phyloP scores from a whole-genome alignment of 2,888 invertebrate species.

The Xestia xanthographa region DNA sequence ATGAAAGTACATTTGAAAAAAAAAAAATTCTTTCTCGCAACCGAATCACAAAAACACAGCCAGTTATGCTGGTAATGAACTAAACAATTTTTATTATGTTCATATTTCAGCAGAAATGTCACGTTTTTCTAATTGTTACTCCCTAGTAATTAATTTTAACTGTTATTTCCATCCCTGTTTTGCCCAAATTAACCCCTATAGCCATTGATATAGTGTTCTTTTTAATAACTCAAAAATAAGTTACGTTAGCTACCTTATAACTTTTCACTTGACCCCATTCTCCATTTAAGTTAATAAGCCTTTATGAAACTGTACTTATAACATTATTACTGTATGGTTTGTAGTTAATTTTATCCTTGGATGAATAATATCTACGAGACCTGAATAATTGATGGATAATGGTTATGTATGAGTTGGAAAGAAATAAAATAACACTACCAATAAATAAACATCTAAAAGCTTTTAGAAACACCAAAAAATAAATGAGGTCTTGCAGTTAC shows the following conservation, averaged over 20 bases:
- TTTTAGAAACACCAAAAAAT: neutral
- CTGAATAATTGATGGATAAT: slow-evolving; percentile 4
- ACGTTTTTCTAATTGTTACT: slow-evolving; percentile 36
- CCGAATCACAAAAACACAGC: neutral
- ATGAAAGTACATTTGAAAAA: too few species aligned
- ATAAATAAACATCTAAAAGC: neutral
- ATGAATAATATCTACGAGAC: neutral
- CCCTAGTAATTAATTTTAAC: slow-evolving; percentile 34
- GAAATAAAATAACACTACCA: neutral
- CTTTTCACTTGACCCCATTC: slow-evolving; percentile 31
- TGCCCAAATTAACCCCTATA: slow-evolving; percentile 15
- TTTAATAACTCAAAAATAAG: slow-evolving; percentile 18
- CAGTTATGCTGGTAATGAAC: slow-evolving; percentile 17
- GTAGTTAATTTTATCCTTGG: slow-evolving; percentile 17
- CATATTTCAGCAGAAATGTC: slow-evolving; percentile 39
- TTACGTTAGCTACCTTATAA: neutral
- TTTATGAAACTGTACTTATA: slow-evolving; percentile 5
- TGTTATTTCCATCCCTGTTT: slow-evolving; percentile 23
- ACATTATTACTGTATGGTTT: neutral
- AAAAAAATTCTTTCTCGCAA: too few species aligned
- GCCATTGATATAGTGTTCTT: slow-evolving; percentile 17
- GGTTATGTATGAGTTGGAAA: neutral
- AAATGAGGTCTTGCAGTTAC: neutral
- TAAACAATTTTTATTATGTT: slow-evolving; percentile 26
- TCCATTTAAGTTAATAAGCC: slow-evolving; percentile 8